Conservation (phyloP, 2,113 vertebrate species). For the Haliaeetus leucogaster region DNA sequence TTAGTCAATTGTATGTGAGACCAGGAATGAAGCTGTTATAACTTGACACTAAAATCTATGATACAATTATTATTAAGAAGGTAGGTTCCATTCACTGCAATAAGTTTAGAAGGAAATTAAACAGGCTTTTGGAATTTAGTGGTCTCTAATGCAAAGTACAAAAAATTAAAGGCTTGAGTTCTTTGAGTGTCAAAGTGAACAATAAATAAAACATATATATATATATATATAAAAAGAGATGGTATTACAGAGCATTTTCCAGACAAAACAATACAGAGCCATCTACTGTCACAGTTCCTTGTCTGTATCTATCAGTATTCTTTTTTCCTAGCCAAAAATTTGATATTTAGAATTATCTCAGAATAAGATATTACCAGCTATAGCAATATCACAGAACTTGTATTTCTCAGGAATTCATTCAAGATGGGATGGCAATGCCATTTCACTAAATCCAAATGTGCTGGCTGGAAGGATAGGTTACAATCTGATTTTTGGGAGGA, state of each 20-base stretch:
- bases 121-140: not conserved
- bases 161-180: not conserved
- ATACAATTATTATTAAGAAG: not conserved
- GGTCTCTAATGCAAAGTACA: not conserved
- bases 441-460: not conserved
- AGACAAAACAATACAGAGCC: not conserved
- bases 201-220: not conserved
- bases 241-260: not conserved
- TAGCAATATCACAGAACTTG: not conserved
- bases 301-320: not conserved
- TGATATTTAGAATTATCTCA: not conserved
- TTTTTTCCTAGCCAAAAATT: not conserved
- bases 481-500: not conserved
- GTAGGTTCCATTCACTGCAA: not conserved
- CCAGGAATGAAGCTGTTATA: not conserved
- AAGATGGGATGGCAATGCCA: not conserved
- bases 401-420: not conserved
- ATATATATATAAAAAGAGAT: not conserved
- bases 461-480: not conserved
- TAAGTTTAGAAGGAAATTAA: not conserved
- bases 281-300: not conserved
- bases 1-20: not conserved
- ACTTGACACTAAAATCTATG: not conserved
- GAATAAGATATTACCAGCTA: not conserved
- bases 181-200: not conserved